Percentiles rank a stretch among this genome's conserved stretches.
Evolutionary conservation across 2,888 invertebrate genomes (phyloP).

Genomic region (Ischnus inquisitorius): DNA sequence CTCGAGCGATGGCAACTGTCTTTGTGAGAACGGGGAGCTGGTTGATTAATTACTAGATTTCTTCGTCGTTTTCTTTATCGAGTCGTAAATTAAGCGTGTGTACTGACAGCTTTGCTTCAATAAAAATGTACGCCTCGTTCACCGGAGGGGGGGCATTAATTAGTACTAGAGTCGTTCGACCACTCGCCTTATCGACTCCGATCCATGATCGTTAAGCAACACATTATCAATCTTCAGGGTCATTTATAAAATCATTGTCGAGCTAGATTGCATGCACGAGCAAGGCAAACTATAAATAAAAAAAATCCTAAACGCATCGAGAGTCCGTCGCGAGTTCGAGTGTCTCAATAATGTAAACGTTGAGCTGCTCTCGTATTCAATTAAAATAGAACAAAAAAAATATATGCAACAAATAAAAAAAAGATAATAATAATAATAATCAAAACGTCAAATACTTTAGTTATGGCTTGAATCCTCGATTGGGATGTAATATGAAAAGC

Average conservation of each 20-base stretch:
- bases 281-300: slow-evolving; percentile 33
- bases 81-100: slow-evolving; percentile 27
- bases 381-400: slow-evolving; percentile 62
- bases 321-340: slow-evolving; percentile 59
- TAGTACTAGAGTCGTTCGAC: slow-evolving; percentile 33
- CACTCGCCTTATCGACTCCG: slow-evolving; percentile 34
- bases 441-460: slow-evolving; percentile 44
- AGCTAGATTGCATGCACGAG: slow-evolving; percentile 37
- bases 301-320: slow-evolving; percentile 59
- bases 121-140: slow-evolving; percentile 50
- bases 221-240: slow-evolving; percentile 39
- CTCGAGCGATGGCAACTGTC: slow-evolving; percentile 48
- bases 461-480: slow-evolving; percentile 62
- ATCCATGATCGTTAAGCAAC: slow-evolving; percentile 51
- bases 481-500: slow-evolving; percentile 46
- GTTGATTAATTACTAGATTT: slow-evolving; percentile 23
- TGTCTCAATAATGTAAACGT: slow-evolving; percentile 59
- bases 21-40: slow-evolving; percentile 21
- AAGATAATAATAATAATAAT: slow-evolving; percentile 13
- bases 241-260: slow-evolving; percentile 33
- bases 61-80: slow-evolving; percentile 22
- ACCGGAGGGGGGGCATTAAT: slow-evolving; percentile 54
- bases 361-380: slow-evolving; percentile 68
- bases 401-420: slow-evolving; percentile 59
- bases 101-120: slow-evolving; percentile 33